Evolutionary conservation across 2,888 invertebrate genomes (phyloP), one percentile per base, ranked within the genome.

Genomic region (Torymus texanus): DNA sequence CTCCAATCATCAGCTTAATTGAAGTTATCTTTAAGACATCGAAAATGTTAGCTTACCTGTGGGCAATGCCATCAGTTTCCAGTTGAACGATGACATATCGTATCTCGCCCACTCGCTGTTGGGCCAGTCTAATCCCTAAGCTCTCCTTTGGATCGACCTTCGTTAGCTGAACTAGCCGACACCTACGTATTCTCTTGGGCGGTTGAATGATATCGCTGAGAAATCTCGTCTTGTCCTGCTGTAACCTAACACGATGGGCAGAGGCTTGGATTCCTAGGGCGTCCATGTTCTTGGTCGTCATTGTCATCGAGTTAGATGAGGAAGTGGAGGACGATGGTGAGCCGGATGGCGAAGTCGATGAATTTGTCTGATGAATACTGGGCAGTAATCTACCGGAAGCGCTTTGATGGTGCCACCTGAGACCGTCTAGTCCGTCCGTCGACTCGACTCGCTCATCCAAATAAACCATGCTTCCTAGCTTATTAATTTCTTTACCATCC

Each of bases 81-180:
- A 92, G 82, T 79, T 91, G 90, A 18, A 91, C 90, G 63, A 91
- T 90, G 78, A 91, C 87, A 80, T 90, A 90, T 51, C 88, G 86
- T 8, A 87, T 83, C 66, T 88, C 87, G 1, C 85, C 87, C 12
- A 85, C 55, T 24, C 87, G 91, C 85, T 94, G 94, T 84, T 94
- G 94, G 53, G 95, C 94, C 82, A 95, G 90, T 83, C 94, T 93
- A 58, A 95, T 93, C 2, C 95, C 95, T 56, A 95, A 91, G 84
- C 93, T 94, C 86, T 94, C 94, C 84, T 93, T 93, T 72, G 93
- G 90, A 84, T 93, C 92, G 55, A 93, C 92, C 86, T 95, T 94
- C 78, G 93, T 91, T 83, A 95, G 90, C 83, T 94, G 92, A 74
- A 95, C 92, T 86, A 94, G 92, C 80, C 94, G 91, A 87, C 94